Evolutionary conservation across 2,113 vertebrate genomes (phyloP).

Genomic region (Chionomys nivalis): DNA sequence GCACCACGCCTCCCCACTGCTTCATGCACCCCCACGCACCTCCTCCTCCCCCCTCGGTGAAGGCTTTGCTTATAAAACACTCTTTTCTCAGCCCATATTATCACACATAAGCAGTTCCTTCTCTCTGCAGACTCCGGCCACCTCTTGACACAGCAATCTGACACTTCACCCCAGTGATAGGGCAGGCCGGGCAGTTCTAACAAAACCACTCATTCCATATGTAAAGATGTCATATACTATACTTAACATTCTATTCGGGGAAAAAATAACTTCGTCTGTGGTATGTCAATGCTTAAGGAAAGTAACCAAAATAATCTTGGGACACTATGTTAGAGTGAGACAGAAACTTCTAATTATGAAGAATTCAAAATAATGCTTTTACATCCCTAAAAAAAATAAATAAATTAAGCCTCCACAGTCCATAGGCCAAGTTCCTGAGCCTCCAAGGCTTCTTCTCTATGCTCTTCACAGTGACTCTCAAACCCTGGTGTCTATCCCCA

Average conservation of each 20-base stretch:
- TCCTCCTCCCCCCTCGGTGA: slow-evolving; percentile 9
- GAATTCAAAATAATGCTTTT: slow-evolving; percentile 14
- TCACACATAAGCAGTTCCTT: slow-evolving; percentile 7
- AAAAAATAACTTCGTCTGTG: neutral
- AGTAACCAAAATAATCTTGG: slow-evolving; percentile 6
- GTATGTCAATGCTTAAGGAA: slow-evolving; percentile 21
- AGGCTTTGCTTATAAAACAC: slow-evolving; percentile 43
- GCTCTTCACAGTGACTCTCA: neutral
- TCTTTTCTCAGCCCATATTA: slow-evolving; percentile 35
- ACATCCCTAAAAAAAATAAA: slow-evolving; percentile 35
- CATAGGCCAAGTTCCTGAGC: neutral
- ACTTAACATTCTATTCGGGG: slow-evolving; percentile 15
- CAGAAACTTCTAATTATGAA: slow-evolving; percentile 40
- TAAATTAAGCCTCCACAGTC: neutral
- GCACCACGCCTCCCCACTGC: neutral
- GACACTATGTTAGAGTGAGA: neutral
- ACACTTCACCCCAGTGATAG: neutral
- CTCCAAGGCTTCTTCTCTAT: neutral
- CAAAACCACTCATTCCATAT: slow-evolving; percentile 1
- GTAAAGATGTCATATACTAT: neutral
- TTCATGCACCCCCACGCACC: neutral
- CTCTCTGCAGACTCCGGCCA: slow-evolving; percentile 4
- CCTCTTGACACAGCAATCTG: neutral
- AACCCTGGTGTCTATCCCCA: neutral
- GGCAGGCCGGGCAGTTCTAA: neutral